Evolutionary conservation across 1,140 invertebrate species (phyloP).

Genomic region (Papilio helenus): DNA sequence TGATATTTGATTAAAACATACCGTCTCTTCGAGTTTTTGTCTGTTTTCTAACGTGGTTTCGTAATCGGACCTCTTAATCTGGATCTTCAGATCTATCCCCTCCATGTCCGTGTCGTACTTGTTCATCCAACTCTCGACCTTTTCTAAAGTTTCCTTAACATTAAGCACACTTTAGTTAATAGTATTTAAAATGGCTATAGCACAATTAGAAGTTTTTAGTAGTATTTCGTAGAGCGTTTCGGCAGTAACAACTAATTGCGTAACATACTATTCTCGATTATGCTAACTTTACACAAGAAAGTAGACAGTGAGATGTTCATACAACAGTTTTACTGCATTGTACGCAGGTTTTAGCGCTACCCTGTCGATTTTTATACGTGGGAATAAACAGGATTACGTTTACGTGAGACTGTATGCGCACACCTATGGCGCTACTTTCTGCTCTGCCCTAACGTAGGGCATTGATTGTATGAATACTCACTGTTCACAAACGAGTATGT

Average conservation of each 20-base stretch:
- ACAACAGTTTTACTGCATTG: too few species aligned
- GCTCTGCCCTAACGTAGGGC: background rate
- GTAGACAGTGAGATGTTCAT: too few species aligned
- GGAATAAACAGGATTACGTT: too few species aligned
- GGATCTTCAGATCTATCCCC: constrained; percentile 70
- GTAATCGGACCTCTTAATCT: constrained; percentile 71
- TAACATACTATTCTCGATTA: too few species aligned
- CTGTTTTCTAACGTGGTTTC: constrained; percentile 63
- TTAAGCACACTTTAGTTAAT: background rate
- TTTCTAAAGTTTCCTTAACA: constrained; percentile 67
- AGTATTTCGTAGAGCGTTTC: too few species aligned
- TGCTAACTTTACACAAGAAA: too few species aligned
- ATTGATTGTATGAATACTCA: background rate
- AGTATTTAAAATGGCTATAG: background rate
- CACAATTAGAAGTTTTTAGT: background rate
- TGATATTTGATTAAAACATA: constrained; percentile 41
- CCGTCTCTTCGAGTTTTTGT: constrained; percentile 64
- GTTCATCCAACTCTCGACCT: constrained; percentile 73
- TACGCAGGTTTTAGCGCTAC: too few species aligned
- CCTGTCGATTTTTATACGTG: too few species aligned
- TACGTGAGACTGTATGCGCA: too few species aligned
- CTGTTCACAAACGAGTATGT: too few species aligned
- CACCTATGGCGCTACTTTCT: too few species aligned
- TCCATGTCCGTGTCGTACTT: constrained; percentile 78
- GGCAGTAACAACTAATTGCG: too few species aligned